phyloP scores from a whole-genome alignment of 2,888 invertebrate genomes.

The Acanthopleura granulata region DNA sequence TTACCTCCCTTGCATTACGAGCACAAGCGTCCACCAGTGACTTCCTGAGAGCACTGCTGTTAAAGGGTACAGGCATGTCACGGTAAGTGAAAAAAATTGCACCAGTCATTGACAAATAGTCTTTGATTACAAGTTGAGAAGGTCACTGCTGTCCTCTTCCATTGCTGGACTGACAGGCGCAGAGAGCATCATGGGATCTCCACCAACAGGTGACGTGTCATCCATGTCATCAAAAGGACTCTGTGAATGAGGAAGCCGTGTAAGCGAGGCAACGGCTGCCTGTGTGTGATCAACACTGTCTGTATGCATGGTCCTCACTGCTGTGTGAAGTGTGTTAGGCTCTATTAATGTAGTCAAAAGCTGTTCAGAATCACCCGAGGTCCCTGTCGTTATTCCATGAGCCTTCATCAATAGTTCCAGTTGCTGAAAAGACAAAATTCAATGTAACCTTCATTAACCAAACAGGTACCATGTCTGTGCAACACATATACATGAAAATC shows the following conservation, averaged over 20 bases:
- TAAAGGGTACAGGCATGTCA: too few species aligned
- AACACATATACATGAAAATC: too few species aligned
- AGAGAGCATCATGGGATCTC: conserved; percentile 61
- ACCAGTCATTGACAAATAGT: neutral
- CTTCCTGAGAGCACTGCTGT: too few species aligned
- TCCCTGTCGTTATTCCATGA: conserved; percentile 44
- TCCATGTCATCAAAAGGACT: conserved; percentile 39
- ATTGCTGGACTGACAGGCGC: conserved; percentile 48
- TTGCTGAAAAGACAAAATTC: conserved; percentile 45
- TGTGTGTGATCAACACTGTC: neutral
- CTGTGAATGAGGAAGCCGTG: conserved; percentile 16
- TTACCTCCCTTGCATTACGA: too few species aligned
- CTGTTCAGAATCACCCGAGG: conserved; percentile 8
- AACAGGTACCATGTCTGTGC: too few species aligned
- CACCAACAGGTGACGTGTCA: conserved; percentile 53
- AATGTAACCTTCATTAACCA: too few species aligned
- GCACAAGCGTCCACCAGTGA: too few species aligned
- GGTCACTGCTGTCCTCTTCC: conserved; percentile 36
- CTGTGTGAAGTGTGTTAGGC: neutral
- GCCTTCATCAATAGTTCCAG: conserved; percentile 55
- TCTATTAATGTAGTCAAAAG: conserved; percentile 14
- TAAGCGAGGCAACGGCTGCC: neutral
- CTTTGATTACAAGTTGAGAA: conserved; percentile 1
- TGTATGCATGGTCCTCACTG: neutral
- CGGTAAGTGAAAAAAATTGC: too few species aligned